Evolutionary conservation across 2,797 vertebrate species (phyloP).

Genomic region (Smutsia gigantea): DNA sequence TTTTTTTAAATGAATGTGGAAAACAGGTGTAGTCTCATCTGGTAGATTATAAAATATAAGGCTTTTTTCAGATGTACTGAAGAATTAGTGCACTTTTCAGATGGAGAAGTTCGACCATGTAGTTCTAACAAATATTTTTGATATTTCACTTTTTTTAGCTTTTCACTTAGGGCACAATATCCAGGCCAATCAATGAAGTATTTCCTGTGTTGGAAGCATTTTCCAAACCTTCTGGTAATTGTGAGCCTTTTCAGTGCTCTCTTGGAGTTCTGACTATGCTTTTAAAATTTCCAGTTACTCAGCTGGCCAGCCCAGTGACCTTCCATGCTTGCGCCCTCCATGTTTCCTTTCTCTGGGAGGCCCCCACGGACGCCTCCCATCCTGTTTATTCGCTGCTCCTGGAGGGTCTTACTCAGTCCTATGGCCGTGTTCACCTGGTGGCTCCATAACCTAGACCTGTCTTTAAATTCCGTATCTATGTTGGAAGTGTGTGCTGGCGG

Average conservation of each 20-base stretch:
- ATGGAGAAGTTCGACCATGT: constrained; percentile 25
- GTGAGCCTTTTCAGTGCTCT: not conserved
- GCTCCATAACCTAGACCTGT: not conserved
- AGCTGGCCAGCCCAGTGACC: not conserved
- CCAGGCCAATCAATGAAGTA: not conserved
- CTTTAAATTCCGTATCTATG: not conserved
- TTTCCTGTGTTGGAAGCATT: not conserved
- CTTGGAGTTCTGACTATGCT: not conserved
- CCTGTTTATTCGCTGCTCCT: not conserved
- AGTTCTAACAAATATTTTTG: constrained; percentile 50
- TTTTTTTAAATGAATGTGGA: constrained; percentile 9
- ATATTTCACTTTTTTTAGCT: constrained; percentile 23
- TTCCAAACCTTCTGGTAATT: not conserved
- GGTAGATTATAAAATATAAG: constrained; percentile 76
- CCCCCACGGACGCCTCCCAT: not conserved
- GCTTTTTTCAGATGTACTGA: constrained; percentile 69
- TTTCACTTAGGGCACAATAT: not conserved
- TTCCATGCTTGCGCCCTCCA: too few relatives aligned
- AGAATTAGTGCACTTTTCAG: constrained; percentile 77
- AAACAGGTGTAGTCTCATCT: constrained; percentile 53
- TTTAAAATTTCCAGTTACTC: not conserved
- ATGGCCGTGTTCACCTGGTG: not conserved
- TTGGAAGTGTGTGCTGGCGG: not conserved
- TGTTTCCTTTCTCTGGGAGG: not conserved
- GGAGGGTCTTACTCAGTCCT: not conserved